Conservation (phyloP, 2,797 vertebrate species). For the Lagorchestes hirsutus region DNA sequence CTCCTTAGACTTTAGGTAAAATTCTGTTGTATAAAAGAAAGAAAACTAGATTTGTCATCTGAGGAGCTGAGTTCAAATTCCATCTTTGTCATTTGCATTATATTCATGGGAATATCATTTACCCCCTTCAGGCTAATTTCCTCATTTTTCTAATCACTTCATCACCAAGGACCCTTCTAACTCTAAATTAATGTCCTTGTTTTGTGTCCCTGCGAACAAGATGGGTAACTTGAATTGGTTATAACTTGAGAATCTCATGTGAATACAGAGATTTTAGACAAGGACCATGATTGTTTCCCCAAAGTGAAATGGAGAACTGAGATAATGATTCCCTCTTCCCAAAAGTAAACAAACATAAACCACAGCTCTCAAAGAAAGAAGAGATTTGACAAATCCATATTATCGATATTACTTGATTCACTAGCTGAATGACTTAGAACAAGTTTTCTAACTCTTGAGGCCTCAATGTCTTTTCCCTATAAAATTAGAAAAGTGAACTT, state of each 20-base stretch:
- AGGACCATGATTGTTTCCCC: not conserved
- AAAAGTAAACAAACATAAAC: constrained; percentile 29
- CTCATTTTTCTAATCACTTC: not conserved
- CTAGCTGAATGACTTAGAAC: not conserved
- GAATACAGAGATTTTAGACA: not conserved
- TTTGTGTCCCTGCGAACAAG: not conserved
- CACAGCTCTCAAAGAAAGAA: not conserved
- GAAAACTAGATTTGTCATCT: not conserved
- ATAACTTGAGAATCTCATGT: not conserved
- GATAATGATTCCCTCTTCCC: not conserved
- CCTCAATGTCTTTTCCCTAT: constrained; percentile 24
- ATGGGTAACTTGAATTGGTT: not conserved
- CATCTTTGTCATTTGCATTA: not conserved
- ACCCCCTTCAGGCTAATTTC: not conserved
- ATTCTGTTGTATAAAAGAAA: not conserved
- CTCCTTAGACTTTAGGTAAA: not conserved
- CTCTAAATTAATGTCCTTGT: not conserved
- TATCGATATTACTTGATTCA: not conserved
- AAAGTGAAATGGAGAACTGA: not conserved
- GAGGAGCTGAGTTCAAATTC: not conserved
- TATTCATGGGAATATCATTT: not conserved
- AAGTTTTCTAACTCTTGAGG: not conserved
- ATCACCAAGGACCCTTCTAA: not conserved
- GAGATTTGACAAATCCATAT: constrained; percentile 2
- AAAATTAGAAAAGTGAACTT: constrained; percentile 40